Conservation (phyloP, 2,888 invertebrate species). For the Rhopalosiphum nymphaeae region DNA sequence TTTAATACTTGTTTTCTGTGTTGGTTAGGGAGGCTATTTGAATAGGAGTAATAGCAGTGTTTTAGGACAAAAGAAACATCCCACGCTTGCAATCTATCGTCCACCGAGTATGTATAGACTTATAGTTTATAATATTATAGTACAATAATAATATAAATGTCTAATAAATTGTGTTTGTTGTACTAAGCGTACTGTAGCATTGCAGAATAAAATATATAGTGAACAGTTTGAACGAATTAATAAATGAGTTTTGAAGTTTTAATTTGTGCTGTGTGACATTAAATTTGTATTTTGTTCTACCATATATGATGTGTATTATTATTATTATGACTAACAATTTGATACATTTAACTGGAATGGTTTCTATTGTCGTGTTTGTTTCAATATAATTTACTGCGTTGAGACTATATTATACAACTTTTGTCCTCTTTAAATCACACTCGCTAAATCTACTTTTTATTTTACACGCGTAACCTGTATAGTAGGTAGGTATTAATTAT, state of each 20-base stretch:
- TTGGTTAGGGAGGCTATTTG: slow-evolving; percentile 39
- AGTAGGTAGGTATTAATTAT: background rate
- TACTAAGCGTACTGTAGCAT: background rate
- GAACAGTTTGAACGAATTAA: background rate
- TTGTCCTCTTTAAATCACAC: background rate
- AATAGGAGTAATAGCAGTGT: slow-evolving; percentile 46
- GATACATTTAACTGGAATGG: background rate
- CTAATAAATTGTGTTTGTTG: background rate
- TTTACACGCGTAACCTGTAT: background rate
- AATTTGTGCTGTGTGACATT: background rate
- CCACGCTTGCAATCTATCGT: slow-evolving; percentile 88
- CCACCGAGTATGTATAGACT: slow-evolving; percentile 82
- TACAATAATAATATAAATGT: background rate
- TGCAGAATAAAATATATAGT: background rate
- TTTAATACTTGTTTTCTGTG: background rate
- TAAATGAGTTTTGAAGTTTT: background rate
- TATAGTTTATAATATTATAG: background rate
- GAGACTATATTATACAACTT: background rate
- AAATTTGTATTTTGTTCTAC: background rate
- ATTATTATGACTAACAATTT: background rate
- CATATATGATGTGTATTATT: background rate
- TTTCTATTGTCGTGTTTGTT: background rate
- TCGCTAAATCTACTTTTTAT: background rate
- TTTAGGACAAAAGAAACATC: slow-evolving; percentile 67
- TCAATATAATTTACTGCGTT: background rate